A percentile compares a stretch with the other conserved stretches of the same genome.
phyloP scores from a whole-genome alignment of 2,113 vertebrate genomes.

The Clarias magur region DNA sequence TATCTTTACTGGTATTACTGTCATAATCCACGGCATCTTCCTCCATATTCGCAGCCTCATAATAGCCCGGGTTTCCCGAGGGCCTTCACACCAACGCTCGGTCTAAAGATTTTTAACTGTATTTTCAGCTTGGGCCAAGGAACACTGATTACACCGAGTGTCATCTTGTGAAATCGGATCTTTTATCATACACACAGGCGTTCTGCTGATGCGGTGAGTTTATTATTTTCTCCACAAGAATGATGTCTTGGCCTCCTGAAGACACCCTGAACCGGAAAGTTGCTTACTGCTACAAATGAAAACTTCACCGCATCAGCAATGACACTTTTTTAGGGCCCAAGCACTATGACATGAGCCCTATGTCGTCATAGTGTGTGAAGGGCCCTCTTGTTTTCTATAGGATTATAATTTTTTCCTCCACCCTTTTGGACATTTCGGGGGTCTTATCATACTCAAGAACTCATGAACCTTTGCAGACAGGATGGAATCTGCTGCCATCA shows the following conservation, averaged over 20 bases:
- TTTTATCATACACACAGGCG: too few relatives aligned
- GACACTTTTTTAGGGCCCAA: too few relatives aligned
- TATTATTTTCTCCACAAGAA: neutral
- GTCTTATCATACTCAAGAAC: too few relatives aligned
- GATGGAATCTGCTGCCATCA: too few relatives aligned
- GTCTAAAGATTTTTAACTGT: neutral
- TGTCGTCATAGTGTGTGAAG: too few relatives aligned
- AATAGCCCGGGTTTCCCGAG: constrained; percentile 30
- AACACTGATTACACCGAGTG: constrained; percentile 13
- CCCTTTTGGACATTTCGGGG: too few relatives aligned
- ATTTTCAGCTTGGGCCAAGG: neutral
- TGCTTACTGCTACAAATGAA: neutral
- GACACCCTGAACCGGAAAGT: neutral
- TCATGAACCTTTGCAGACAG: too few relatives aligned
- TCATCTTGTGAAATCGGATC: neutral
- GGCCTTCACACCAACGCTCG: constrained; percentile 27
- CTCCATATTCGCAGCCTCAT: constrained; percentile 16
- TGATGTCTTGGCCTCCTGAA: neutral
- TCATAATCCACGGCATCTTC: neutral
- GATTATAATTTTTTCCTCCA: too few relatives aligned
- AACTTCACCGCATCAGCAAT: neutral
- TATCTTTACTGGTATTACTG: neutral
- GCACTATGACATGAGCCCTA: too few relatives aligned
- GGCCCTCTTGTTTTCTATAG: too few relatives aligned
- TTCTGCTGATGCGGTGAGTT: neutral